phyloP scores from a whole-genome alignment of 1,140 invertebrate genomes.

The Uloborus diversus region DNA sequence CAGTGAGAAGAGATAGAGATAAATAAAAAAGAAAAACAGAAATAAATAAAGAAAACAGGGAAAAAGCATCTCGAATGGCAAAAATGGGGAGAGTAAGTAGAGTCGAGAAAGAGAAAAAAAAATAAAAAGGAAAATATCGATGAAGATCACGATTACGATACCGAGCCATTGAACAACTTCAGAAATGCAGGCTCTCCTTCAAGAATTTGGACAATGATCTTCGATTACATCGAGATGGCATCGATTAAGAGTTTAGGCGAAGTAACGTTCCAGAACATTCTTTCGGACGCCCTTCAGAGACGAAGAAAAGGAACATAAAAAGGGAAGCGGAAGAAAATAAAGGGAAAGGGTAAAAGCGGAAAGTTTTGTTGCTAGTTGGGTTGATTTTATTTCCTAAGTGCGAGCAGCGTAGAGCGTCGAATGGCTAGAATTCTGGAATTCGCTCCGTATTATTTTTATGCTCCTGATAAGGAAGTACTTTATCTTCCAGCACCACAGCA shows the following conservation, averaged over 20 bases:
- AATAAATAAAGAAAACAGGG: background rate
- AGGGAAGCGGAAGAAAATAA: background rate
- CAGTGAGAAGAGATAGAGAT: background rate
- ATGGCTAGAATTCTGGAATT: conserved; percentile 15
- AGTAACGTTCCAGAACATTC: conserved; percentile 49
- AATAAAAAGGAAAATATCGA: conserved; percentile 47
- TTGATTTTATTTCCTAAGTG: conserved; percentile 25
- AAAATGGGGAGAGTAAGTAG: background rate
- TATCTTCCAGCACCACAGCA: conserved; percentile 21
- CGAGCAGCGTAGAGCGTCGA: conserved; percentile 14
- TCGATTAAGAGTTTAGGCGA: conserved; percentile 52
- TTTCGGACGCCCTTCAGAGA: background rate
- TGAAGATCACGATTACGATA: conserved; percentile 54
- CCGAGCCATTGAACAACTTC: conserved; percentile 52
- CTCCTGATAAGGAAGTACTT: background rate
- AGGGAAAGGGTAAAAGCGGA: conserved; percentile 29
- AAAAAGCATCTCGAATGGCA: conserved; percentile 15
- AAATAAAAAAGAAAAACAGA: conserved; percentile 2
- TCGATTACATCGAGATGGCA: conserved; percentile 53
- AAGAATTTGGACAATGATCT: conserved; percentile 51
- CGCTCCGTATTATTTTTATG: background rate
- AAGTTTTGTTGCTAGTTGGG: conserved; percentile 44
- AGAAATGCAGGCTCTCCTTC: conserved; percentile 31
- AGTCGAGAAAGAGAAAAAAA: background rate
- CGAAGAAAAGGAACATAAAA: background rate